A percentile compares a stretch with the other conserved stretches of the same genome.
phyloP scores from a whole-genome alignment of 92 coral and sea anemone species.

The Actinostola sp. region DNA sequence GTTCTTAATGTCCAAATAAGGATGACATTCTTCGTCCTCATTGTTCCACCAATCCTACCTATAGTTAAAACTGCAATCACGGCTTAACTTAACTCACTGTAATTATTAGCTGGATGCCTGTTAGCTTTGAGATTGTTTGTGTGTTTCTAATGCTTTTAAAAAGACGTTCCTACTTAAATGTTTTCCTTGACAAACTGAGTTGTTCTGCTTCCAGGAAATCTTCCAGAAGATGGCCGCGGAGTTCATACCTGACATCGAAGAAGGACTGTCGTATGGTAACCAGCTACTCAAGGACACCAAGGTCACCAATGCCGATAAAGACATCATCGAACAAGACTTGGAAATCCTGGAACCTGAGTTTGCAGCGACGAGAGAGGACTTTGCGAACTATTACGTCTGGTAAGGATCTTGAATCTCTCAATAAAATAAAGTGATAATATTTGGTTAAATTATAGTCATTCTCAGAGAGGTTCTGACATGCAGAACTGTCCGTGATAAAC shows the following conservation, averaged over 20 bases:
- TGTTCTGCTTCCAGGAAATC: slow-evolving; percentile 18
- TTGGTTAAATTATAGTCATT: no score
- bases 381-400: slow-evolving; percentile 26
- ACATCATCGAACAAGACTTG: slow-evolving; percentile 28
- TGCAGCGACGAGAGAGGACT: slow-evolving; percentile 13
- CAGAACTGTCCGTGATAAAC: no score
- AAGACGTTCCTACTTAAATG: neutral
- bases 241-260: slow-evolving; percentile 19
- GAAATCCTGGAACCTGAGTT: slow-evolving; percentile 24
- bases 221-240: slow-evolving; percentile 11
- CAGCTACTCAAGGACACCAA: slow-evolving; percentile 16
- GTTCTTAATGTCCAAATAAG: no score
- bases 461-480: no score
- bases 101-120: no score
- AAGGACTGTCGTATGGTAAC: slow-evolving; percentile 31
- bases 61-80: no score
- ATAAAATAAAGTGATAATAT: no score
- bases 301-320: slow-evolving; percentile 19
- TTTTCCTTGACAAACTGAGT: neutral
- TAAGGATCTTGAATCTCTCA: neutral
- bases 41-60: no score
- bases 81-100: no score
- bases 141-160: neutral
- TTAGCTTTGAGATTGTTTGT: no score
- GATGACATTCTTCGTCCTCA: no score